phyloP scores from a whole-genome alignment of 1,140 invertebrate genomes.

The Hylaeus anthracinus region DNA sequence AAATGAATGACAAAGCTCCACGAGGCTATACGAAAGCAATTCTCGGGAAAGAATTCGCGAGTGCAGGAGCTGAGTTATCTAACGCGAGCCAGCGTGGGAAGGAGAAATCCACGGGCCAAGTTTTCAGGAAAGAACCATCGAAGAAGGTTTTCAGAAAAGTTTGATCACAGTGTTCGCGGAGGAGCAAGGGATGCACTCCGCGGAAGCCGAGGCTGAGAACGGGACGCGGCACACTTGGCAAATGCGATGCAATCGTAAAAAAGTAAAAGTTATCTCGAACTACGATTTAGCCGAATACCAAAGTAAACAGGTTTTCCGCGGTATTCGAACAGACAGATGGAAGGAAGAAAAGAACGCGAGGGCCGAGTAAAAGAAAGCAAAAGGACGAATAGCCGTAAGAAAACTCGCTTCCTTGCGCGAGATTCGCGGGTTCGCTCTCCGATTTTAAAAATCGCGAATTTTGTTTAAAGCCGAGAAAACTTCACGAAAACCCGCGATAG shows the following conservation, averaged over 20 bases:
- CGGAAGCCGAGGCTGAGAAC: neutral
- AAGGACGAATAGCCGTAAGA: slow-evolving; percentile 18
- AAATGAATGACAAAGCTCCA: neutral
- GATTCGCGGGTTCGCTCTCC: slow-evolving; percentile 30
- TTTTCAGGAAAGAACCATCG: slow-evolving; percentile 11
- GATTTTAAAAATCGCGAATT: slow-evolving; percentile 54
- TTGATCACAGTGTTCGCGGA: slow-evolving; percentile 24
- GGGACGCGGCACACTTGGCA: slow-evolving; percentile 7
- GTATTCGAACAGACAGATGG: neutral
- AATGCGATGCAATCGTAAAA: slow-evolving; percentile 57
- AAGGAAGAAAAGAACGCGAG: neutral
- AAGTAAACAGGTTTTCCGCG: slow-evolving; percentile 50
- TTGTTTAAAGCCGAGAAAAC: slow-evolving; percentile 22
- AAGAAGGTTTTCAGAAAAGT: slow-evolving; percentile 37
- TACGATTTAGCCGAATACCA: slow-evolving; percentile 44
- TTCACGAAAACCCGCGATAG: slow-evolving; percentile 48
- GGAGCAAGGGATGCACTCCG: neutral
- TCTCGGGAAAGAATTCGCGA: neutral
- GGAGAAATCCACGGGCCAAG: neutral
- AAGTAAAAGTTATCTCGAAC: slow-evolving; percentile 60
- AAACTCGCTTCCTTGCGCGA: slow-evolving; percentile 40
- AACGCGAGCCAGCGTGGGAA: too few relatives aligned
- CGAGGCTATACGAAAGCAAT: neutral
- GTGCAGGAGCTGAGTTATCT: neutral
- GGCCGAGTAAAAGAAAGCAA: neutral